Evolutionary conservation across 2,888 invertebrate species (phyloP), one percentile per base, ranked within the genome.

Genomic region (Synanthedon myopaeformis): DNA sequence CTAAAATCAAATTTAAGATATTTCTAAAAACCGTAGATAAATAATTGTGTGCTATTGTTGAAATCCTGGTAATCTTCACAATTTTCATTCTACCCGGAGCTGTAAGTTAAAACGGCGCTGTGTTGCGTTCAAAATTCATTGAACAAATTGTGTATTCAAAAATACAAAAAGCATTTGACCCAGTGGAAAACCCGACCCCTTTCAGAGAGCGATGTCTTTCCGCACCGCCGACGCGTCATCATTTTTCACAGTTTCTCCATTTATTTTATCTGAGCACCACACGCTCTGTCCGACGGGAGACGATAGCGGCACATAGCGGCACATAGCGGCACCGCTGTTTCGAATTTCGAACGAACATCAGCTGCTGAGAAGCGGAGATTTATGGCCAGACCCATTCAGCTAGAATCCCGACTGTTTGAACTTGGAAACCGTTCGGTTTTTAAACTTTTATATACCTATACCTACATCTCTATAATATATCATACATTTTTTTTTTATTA

Each of bases 231-330:
- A 62, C 80, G 78, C 78, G 79, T 79, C 84, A 81, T 85, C 86
- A 86, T 87, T 86, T 87, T 86, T 86, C 86, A 87, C 79, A 66
- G 77, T 70, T 76, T 72, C 81, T 78, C 83, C 86, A 85, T 86
- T 85, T 85, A 84, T 86, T 85, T 87, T 87, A 87, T 87, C 86
- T 82, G 82, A 69, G 78, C 81, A 75, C 76, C 81, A 71, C 85
- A 85, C 84, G 79, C 82, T 74, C 75, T 73, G 77, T 71, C 76
- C 76, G 72, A 65, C 70, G 65, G 67, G 64, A 65, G 64, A 67
- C 74, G 75, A 79, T 77, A 79, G 76, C 78, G 52, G 51, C 23
- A 23, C 23, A 79, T 77, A 79, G 76, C 78, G 52, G 51, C 23
- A 23, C 23, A 79, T 77, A 79, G 76, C 78, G 54, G 41, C 50